These are phyloP conservation scores for Tineola bisselliella DNA, from an alignment of 2,888 invertebrate genomes.

Conservation along the genomic window DNA sequence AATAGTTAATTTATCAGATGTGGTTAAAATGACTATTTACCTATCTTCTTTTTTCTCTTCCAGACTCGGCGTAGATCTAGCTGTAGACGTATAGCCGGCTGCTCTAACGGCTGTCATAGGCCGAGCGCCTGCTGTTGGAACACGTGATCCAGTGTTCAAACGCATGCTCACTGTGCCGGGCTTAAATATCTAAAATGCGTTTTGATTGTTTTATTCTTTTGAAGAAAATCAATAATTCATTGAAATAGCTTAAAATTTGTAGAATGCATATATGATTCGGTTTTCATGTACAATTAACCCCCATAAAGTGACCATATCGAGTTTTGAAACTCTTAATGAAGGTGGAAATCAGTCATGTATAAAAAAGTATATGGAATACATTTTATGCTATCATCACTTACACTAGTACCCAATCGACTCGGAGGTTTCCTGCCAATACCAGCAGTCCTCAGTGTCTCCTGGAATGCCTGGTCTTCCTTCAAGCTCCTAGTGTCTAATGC, in stretches of 20 bases:
- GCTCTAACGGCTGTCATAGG: slow-evolving; percentile 98
- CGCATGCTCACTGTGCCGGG: slow-evolving; percentile 48
- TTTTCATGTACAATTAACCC: too few species aligned
- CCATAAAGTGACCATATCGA: too few species aligned
- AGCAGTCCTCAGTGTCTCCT: slow-evolving; percentile 79
- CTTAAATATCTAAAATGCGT: slow-evolving; percentile 42
- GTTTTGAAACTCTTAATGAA: too few species aligned
- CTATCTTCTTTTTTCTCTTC: slow-evolving; percentile 82
- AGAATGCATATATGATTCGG: too few species aligned
- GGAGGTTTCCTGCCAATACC: slow-evolving; percentile 76
- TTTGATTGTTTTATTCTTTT: too few species aligned
- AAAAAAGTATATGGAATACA: too few species aligned
- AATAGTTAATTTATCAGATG: too few species aligned
- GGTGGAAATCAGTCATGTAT: too few species aligned
- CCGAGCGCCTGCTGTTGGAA: slow-evolving; percentile 62
- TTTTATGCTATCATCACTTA: slow-evolving; percentile 18
- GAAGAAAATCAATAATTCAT: too few species aligned
- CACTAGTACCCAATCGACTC: slow-evolving; percentile 57
- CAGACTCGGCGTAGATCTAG: slow-evolving; percentile 82
- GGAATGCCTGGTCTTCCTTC: slow-evolving; percentile 77
- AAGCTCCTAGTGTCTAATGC: slow-evolving; percentile 74
- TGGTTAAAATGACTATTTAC: slow-evolving; percentile 40
- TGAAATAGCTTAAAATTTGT: too few species aligned
- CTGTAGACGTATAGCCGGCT: slow-evolving; percentile 91
- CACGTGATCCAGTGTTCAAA: slow-evolving; percentile 36